Conservation (phyloP, 2,113 vertebrate genomes). For the Numida meleagris region DNA sequence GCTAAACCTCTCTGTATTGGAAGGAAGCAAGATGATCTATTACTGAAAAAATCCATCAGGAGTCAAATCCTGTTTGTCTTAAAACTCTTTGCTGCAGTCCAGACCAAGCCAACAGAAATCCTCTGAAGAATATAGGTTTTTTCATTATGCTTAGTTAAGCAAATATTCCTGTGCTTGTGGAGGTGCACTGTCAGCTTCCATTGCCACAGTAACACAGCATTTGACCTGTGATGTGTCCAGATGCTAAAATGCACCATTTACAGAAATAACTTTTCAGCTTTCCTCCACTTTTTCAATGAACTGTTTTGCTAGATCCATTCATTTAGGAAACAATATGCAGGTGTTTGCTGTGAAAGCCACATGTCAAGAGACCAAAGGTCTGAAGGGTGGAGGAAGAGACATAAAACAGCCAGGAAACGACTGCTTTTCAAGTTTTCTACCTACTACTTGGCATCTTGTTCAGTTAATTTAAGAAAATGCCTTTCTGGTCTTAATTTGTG, state of each 20-base stretch:
- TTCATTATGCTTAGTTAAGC: neutral
- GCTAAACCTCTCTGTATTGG: neutral
- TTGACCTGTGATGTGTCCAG: neutral
- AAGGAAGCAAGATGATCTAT: neutral
- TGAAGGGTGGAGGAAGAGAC: neutral
- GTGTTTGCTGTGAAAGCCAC: neutral
- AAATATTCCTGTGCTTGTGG: neutral
- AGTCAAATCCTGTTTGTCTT: neutral
- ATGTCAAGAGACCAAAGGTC: neutral
- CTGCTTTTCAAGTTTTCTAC: neutral
- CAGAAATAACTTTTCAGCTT: neutral
- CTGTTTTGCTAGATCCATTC: neutral
- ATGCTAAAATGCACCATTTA: neutral
- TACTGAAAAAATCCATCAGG: neutral
- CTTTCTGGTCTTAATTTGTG: neutral
- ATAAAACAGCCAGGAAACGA: neutral
- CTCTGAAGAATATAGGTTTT: neutral
- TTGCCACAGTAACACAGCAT: fast-evolving
- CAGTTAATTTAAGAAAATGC: neutral
- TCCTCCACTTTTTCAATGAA: neutral
- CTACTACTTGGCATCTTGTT: neutral
- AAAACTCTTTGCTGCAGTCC: neutral
- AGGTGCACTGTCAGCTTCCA: neutral
- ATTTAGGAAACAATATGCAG: neutral
- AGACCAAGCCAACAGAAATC: neutral